A percentile compares a stretch with the other conserved stretches of the same genome.
phyloP scores from a whole-genome alignment of 2,797 vertebrate species.

The Catharus ustulatus region DNA sequence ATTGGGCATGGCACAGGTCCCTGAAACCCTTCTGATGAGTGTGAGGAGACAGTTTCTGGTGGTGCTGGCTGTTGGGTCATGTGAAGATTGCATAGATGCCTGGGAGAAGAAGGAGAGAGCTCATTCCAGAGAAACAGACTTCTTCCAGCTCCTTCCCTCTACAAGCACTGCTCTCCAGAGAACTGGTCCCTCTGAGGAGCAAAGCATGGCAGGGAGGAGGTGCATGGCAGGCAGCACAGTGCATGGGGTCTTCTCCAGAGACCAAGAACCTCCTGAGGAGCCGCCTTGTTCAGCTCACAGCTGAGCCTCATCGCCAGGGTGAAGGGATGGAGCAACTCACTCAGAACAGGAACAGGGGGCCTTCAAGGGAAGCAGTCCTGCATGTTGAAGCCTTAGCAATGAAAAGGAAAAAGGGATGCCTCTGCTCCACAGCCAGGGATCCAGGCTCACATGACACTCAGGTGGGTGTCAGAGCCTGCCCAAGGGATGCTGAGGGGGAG shows the following conservation, averaged over 20 bases:
- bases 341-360: not conserved
- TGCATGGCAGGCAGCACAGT: not conserved
- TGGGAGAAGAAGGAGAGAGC: not conserved
- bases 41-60: not conserved
- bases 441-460: not conserved
- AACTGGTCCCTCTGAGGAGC: not conserved
- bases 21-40: rapidly evolving
- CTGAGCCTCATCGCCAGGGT: rapidly evolving
- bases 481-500: not conserved
- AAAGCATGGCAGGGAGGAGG: not conserved
- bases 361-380: not conserved
- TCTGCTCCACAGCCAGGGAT: not conserved
- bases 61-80: rapidly evolving
- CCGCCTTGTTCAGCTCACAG: not conserved
- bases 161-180: rapidly evolving
- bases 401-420: not conserved
- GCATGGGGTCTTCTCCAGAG: not conserved
- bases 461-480: not conserved
- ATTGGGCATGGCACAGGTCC: rapidly evolving
- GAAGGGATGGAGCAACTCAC: rapidly evolving
- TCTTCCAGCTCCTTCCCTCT: not conserved
- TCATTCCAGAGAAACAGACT: not conserved
- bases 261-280: not conserved
- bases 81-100: not conserved
- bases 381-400: not conserved